A percentile compares a stretch with the other conserved stretches of the same genome.
Evolutionary conservation across 2,797 vertebrate species (phyloP).

Genomic region (Ispidina picta): DNA sequence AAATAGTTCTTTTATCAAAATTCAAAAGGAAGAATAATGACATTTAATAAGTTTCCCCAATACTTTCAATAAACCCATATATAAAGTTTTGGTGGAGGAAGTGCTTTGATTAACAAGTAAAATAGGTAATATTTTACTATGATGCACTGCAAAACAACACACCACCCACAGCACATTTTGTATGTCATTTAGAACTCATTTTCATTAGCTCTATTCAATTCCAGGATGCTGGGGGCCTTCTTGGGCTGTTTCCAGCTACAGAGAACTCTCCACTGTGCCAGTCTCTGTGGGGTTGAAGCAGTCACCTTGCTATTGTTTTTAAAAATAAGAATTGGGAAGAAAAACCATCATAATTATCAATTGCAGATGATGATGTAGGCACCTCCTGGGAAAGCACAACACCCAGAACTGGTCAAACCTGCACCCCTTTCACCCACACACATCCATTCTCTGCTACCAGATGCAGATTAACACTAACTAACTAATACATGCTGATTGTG

Average conservation of each 20-base stretch:
- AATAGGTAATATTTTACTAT: background rate
- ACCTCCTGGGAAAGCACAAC: background rate
- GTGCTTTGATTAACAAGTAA: background rate
- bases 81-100: background rate
- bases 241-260: background rate
- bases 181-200: too few relatives aligned
- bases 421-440: background rate
- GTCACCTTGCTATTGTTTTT: background rate
- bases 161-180: background rate
- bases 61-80: background rate
- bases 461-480: background rate
- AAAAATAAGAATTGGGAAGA: background rate
- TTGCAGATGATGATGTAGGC: background rate
- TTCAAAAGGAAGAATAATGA: background rate
- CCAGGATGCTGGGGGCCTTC: too few relatives aligned
- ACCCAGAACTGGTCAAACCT: background rate
- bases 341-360: background rate
- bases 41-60: background rate
- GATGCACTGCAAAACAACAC: background rate
- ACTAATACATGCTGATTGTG: background rate
- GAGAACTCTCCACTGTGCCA: background rate
- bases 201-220: too few relatives aligned
- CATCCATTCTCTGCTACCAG: background rate
- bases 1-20: conserved; percentile 11
- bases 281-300: background rate